Evolutionary conservation across 1,140 invertebrate species (phyloP), one percentile per base, ranked within the genome.

Genomic region (Tetragonula clypearis): DNA sequence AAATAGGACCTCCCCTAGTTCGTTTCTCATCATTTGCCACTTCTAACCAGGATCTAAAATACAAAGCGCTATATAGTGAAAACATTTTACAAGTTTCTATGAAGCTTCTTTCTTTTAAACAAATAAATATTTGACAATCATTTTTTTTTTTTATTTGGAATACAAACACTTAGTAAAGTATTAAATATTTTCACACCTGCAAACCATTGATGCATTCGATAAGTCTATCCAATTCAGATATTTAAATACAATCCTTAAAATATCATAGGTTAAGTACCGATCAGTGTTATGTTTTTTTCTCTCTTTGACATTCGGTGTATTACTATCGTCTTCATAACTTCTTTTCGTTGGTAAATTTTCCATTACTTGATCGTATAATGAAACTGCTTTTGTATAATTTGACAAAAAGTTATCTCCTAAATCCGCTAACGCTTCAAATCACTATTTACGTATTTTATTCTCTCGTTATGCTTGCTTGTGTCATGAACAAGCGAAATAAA

Each of bases 221-320:
- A 95, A 73, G 71, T 95, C 93, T 1, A 75, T 89, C 11, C 86
- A 92, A 79, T 91, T 90, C 60, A 95, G 88, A 90, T 92, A 87
- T 60, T 92, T 89, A 84, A 95, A 94, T 68, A 95, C 88, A 58
- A 93, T 88, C 77, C 91, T 88, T 55, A 94, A 86, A 77, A 93
- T 92, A 56, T 95, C 94, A 65, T 94, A 95, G 60, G 91, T 92
- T 85, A 95, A 88, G 12, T 84, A 62, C 11, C 30, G 19, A 26
- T 41, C 55, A 1, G 71, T 17, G 49, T 1, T 15, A 26, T 9
- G 41, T 35, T 76, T 58, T 35, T 35, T 26, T 3, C 6, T 66
- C 14, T 30, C 21, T 5, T 83, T 26, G 1, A 12, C 14, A 6
- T 72, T 19, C 0, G n/a, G 6, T 69, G 23, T 15, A 21, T 2